phyloP scores from a whole-genome alignment of 2,888 invertebrate species.

The Scrobipalpa costella region DNA sequence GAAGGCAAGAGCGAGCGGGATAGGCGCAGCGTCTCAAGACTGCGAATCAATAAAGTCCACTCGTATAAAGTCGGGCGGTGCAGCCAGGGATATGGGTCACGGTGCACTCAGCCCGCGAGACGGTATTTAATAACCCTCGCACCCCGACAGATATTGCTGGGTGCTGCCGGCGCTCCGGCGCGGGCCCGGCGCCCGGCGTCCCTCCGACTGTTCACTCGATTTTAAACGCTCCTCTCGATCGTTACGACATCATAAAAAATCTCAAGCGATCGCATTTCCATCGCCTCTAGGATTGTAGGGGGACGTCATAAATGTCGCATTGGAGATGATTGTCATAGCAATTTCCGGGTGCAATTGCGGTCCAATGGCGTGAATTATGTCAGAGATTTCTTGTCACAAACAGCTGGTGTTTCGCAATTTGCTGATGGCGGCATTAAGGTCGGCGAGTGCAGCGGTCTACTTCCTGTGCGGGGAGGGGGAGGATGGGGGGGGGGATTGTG shows the following conservation, averaged over 20 bases:
- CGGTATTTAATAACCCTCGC: conserved; percentile 72
- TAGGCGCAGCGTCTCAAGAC: conserved; percentile 76
- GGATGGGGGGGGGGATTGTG: conserved; percentile 32
- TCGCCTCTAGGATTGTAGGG: conserved; percentile 15
- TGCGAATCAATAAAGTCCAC: conserved; percentile 82
- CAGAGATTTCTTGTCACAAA: conserved; percentile 71
- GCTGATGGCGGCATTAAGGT: conserved; percentile 78
- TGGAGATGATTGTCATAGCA: conserved; percentile 57
- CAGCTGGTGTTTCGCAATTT: conserved; percentile 78
- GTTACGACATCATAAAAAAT: conserved; percentile 45
- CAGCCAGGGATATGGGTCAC: conserved; percentile 76
- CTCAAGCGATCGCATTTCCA: conserved; percentile 21
- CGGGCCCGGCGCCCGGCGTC: conserved; percentile 34
- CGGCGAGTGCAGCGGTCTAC: conserved; percentile 68
- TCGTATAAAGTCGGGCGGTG: conserved; percentile 75
- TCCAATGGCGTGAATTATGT: conserved; percentile 69
- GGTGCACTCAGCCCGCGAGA: conserved; percentile 70
- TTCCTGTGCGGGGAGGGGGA: conserved; percentile 42
- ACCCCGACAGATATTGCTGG: conserved; percentile 68
- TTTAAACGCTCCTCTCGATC: conserved; percentile 44
- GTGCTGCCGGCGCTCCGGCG: conserved; percentile 40
- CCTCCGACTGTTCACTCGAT: conserved; percentile 48
- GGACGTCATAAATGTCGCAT: conserved; percentile 43
- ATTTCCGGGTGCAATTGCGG: conserved; percentile 59
- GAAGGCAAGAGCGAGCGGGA: conserved; percentile 58